phyloP scores from a whole-genome alignment of 2,113 vertebrate species.

The Thalassarche chlororhynchos region DNA sequence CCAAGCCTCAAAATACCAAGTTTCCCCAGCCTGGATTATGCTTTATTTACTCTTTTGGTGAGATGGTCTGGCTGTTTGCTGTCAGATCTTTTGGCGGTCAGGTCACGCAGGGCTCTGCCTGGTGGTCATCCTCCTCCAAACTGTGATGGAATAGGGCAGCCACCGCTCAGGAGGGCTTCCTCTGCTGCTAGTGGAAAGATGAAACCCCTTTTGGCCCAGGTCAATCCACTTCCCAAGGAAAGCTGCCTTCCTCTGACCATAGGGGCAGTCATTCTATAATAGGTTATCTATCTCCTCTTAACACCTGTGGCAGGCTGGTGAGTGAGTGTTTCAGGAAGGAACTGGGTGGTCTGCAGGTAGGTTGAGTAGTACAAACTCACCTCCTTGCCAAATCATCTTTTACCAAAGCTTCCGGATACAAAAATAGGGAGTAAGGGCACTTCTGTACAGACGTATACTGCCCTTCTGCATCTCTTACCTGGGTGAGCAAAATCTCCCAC shows the following conservation, averaged over 20 bases:
- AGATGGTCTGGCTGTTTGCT: background rate
- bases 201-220: background rate
- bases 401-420: background rate
- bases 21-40: background rate
- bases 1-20: background rate
- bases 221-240: background rate
- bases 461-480: background rate
- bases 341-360: background rate
- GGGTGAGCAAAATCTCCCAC: background rate
- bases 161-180: fast-evolving
- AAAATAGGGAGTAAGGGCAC: background rate
- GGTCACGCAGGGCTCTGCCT: fast-evolving
- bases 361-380: background rate
- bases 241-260: background rate
- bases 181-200: background rate
- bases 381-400: background rate
- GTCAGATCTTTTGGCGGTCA: background rate
- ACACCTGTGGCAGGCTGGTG: background rate
- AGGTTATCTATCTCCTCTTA: background rate
- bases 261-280: background rate
- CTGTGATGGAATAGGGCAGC: fast-evolving
- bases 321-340: background rate
- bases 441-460: background rate
- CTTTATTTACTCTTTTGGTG: background rate
- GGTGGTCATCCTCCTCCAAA: background rate